These are phyloP conservation scores for Ladona fulva DNA, from an alignment of 1,140 invertebrate species.

Conservation along the genomic window DNA sequence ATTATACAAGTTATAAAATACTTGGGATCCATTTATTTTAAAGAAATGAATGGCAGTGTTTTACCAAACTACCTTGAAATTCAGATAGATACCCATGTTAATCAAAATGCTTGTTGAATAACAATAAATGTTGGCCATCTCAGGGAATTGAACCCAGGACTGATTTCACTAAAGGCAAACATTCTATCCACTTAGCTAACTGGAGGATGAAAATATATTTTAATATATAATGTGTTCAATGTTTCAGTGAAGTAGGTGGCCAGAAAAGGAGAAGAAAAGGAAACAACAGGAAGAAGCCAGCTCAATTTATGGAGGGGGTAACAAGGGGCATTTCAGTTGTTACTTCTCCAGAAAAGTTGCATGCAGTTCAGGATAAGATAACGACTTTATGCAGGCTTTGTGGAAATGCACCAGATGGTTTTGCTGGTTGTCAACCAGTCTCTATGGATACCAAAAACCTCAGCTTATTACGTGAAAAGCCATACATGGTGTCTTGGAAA, in stretches of 20 bases:
- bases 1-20: too few species aligned
- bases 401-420: slow-evolving; percentile 51
- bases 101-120: too few species aligned
- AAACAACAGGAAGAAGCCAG: slow-evolving; percentile 48
- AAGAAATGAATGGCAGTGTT: too few species aligned
- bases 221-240: too few species aligned
- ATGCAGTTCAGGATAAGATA: slow-evolving; percentile 62
- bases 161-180: too few species aligned
- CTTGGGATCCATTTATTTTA: too few species aligned
- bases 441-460: slow-evolving; percentile 89
- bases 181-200: too few species aligned
- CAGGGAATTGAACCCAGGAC: too few species aligned
- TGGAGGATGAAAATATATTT: too few species aligned
- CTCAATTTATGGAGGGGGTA: slow-evolving; percentile 70
- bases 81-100: too few species aligned
- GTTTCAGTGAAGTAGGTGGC: slow-evolving; percentile 25
- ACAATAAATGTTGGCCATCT: too few species aligned
- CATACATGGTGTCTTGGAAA: slow-evolving; percentile 97
- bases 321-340: slow-evolving; percentile 56
- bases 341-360: slow-evolving; percentile 47
- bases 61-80: too few species aligned
- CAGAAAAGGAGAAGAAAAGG: slow-evolving; percentile 31
- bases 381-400: slow-evolving; percentile 68
- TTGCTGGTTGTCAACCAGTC: slow-evolving; percentile 94
- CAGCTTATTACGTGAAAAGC: slow-evolving; percentile 59